Conservation (phyloP, 2,113 vertebrate genomes). For the Atlantisia rogersi region DNA sequence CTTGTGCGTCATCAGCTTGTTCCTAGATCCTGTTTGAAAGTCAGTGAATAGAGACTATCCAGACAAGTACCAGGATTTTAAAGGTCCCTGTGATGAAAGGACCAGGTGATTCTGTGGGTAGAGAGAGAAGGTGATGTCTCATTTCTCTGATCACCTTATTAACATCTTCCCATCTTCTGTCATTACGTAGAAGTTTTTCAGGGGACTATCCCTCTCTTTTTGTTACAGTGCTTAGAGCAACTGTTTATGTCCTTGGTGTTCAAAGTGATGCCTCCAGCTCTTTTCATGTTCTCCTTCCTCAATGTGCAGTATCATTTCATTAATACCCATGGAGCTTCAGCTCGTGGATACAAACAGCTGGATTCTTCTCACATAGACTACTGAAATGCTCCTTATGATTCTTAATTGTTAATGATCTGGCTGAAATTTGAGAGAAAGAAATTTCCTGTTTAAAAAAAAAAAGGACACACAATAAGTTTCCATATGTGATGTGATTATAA, state of each 20-base stretch:
- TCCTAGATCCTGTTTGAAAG: background rate
- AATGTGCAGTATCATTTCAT: background rate
- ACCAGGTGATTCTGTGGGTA: background rate
- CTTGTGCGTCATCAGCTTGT: background rate
- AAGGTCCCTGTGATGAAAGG: background rate
- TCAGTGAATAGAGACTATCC: background rate
- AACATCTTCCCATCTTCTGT: background rate
- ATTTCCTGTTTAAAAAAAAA: background rate
- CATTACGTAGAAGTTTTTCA: background rate
- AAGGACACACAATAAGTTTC: background rate
- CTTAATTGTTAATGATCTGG: background rate
- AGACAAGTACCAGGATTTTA: background rate
- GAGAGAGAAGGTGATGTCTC: background rate
- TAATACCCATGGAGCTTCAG: background rate
- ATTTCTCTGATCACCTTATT: background rate
- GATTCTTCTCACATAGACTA: background rate
- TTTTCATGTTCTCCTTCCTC: background rate
- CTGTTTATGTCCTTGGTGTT: background rate
- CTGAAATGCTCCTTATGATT: background rate
- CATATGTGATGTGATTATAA: constrained; percentile 12
- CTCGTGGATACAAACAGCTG: background rate
- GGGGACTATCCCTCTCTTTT: background rate
- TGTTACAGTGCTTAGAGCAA: background rate
- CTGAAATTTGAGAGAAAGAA: background rate
- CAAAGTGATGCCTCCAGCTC: background rate